Conservation (phyloP, 2,797 vertebrate species). For the Numenius phaeopus region DNA sequence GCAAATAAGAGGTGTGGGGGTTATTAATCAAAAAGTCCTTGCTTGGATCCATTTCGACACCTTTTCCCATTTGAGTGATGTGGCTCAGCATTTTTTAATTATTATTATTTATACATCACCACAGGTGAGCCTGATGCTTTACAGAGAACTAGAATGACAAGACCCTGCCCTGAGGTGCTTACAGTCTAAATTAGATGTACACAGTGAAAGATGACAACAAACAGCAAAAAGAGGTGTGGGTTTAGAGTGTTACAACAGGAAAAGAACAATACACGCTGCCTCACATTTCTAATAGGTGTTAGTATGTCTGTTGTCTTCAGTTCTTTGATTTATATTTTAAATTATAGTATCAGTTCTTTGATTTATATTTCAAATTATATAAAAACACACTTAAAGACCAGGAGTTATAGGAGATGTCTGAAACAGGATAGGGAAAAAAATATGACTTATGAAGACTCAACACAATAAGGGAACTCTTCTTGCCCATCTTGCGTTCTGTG, state of each 20-base stretch:
- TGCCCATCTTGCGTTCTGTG: background rate
- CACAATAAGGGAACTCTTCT: background rate
- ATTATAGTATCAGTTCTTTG: background rate
- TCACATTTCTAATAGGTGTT: background rate
- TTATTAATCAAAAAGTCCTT: background rate
- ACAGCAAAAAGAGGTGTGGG: background rate
- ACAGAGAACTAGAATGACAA: background rate
- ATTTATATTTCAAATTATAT: background rate
- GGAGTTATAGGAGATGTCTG: background rate
- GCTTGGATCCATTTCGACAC: background rate
- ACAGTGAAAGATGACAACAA: background rate
- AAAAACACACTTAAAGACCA: background rate
- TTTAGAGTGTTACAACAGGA: background rate
- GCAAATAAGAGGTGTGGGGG: background rate
- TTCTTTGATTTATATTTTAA: background rate
- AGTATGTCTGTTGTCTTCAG: background rate
- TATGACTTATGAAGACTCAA: background rate
- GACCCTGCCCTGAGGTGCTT: background rate
- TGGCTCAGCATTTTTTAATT: background rate
- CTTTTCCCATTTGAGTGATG: constrained; percentile 2
- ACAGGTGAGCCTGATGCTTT: background rate
- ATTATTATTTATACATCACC: background rate
- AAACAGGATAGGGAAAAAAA: background rate
- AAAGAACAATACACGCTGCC: background rate
- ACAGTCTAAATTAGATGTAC: background rate